Evolutionary conservation across 2,797 vertebrate species (phyloP).

Genomic region (Allobates femoralis): DNA sequence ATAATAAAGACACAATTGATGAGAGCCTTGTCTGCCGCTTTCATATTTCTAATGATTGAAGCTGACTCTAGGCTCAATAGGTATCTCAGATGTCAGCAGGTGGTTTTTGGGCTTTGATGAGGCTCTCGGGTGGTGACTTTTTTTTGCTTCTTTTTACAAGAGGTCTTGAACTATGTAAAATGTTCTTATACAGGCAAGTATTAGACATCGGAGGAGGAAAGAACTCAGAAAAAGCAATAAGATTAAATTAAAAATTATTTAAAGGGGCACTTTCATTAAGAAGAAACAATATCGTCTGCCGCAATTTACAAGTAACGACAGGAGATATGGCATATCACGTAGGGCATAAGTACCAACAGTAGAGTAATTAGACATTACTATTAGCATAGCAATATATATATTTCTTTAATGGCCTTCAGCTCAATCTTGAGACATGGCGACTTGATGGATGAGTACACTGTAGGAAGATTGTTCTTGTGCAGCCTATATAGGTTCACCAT

Average conservation of each 20-base stretch:
- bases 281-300: neutral
- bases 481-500: too few relatives aligned
- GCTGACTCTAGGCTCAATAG: neutral
- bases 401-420: too few relatives aligned
- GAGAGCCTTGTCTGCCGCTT: neutral
- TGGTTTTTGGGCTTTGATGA: constrained; percentile 15
- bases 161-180: constrained; percentile 5
- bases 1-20: neutral
- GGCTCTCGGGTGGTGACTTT: constrained; percentile 8
- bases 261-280: neutral
- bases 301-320: neutral
- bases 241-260: neutral
- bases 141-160: neutral
- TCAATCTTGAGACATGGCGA: too few relatives aligned
- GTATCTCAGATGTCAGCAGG: constrained; percentile 7
- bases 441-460: too few relatives aligned
- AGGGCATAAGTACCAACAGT: too few relatives aligned
- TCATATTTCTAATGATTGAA: constrained; percentile 21
- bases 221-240: neutral
- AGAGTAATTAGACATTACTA: too few relatives aligned
- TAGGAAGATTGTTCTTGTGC: too few relatives aligned
- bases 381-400: too few relatives aligned
- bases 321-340: too few relatives aligned
- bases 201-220: neutral
- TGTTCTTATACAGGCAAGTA: neutral